These are phyloP conservation scores for Brachycybe producta DNA, from an alignment of 2,888 invertebrate genomes.

Conservation along the genomic window DNA sequence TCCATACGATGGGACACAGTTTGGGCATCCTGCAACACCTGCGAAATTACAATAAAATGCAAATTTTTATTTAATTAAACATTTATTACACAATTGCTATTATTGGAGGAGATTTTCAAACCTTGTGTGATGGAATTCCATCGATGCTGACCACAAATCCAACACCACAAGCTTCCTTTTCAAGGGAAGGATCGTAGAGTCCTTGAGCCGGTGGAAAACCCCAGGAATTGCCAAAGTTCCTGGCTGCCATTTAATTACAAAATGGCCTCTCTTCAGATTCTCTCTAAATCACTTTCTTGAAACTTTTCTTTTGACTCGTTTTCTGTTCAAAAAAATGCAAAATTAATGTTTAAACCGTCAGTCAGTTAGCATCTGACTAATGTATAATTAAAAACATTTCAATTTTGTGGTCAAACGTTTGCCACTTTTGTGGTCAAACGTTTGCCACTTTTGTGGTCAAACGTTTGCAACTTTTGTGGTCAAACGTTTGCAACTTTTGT, in stretches of 20 bases:
- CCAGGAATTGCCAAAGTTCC: constrained; percentile 11
- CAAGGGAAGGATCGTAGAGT: constrained; percentile 89
- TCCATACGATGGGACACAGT: constrained; percentile 92
- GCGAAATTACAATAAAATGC: constrained; percentile 23
- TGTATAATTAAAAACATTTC: no score
- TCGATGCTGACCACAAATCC: constrained; percentile 98
- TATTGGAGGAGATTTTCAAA: constrained; percentile 23
- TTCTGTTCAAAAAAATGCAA: no score
- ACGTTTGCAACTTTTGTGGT: no score
- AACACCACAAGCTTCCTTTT: constrained; percentile 96
- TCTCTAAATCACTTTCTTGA: no score
- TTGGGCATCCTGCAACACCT: constrained; percentile 94
- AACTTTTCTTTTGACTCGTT: no score
- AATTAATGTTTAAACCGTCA: no score
- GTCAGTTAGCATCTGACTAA: no score
- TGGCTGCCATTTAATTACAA: constrained; percentile 14
- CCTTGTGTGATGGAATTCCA: constrained; percentile 79
- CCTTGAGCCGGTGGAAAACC: constrained; percentile 37
- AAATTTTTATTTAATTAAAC: neutral
- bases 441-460: no score
- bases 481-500: no score
- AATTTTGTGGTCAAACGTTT: no score
- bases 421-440: no score
- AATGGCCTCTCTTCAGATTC: no score
- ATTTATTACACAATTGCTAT: neutral